These are phyloP conservation scores for Phrynocephalus forsythii DNA, from an alignment of 2,797 vertebrate species.

Conservation along the genomic window DNA sequence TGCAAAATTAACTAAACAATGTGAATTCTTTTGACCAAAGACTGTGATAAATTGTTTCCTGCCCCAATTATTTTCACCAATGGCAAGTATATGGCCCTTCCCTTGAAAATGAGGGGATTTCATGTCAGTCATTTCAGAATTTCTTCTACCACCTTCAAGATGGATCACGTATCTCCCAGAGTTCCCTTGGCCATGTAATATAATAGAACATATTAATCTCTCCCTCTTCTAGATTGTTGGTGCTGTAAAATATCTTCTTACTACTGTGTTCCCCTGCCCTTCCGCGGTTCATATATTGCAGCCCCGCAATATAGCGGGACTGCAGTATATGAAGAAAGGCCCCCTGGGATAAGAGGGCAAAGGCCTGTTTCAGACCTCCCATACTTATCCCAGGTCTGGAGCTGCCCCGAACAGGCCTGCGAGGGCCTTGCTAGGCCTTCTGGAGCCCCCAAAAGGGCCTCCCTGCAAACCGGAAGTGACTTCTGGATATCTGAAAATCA, in stretches of 20 bases:
- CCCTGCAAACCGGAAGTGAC: too few species aligned
- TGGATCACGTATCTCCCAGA: conserved; percentile 45
- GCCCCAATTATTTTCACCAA: conserved; percentile 37
- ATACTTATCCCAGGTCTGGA: too few species aligned
- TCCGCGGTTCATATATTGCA: too few species aligned
- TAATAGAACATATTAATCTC: conserved; percentile 34
- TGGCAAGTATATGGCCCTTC: background rate
- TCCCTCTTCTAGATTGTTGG: conserved; percentile 11
- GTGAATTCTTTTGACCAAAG: conserved; percentile 5
- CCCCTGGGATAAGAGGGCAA: too few species aligned
- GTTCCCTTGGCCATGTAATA: conserved; percentile 62
- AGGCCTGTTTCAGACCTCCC: too few species aligned
- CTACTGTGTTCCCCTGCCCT: fast-evolving
- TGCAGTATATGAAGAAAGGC: too few species aligned
- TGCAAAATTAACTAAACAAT: conserved; percentile 50
- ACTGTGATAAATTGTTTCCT: conserved; percentile 41
- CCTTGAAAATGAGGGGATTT: background rate
- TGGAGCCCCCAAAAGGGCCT: too few species aligned
- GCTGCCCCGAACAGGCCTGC: too few species aligned
- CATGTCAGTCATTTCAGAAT: background rate
- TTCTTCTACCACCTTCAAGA: conserved; percentile 39
- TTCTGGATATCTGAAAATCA: too few species aligned
- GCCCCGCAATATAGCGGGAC: too few species aligned
- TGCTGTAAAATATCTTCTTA: conserved; percentile 12
- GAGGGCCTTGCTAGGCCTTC: too few species aligned